Conservation (phyloP, 2,888 invertebrate species). For the Polydrusus cervinus region DNA sequence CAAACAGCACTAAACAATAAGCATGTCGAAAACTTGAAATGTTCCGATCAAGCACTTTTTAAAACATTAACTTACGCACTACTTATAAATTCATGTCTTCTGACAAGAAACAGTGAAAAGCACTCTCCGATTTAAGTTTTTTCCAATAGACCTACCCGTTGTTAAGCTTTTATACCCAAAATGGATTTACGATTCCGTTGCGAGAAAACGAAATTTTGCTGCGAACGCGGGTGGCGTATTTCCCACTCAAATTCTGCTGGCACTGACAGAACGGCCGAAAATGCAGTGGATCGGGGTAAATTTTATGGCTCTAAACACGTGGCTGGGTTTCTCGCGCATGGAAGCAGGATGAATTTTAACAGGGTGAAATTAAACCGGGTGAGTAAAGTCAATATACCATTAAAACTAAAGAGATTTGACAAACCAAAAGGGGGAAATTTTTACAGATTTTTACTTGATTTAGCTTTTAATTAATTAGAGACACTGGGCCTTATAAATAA, state of each 20-base stretch:
- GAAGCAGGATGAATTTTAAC: slow-evolving; percentile 40
- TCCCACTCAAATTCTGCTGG: slow-evolving; percentile 28
- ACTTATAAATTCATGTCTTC: background rate
- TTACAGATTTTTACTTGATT: background rate
- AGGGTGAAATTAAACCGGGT: slow-evolving; percentile 44
- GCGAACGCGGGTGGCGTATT: slow-evolving; percentile 26
- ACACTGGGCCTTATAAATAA: too few relatives aligned
- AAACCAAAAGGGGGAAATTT: background rate
- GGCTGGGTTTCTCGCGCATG: slow-evolving; percentile 47
- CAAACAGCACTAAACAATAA: background rate
- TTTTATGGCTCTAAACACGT: slow-evolving; percentile 50
- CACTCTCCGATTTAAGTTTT: slow-evolving; percentile 14
- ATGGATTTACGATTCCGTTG: slow-evolving; percentile 8
- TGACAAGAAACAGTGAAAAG: background rate
- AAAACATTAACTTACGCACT: background rate
- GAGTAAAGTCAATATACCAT: slow-evolving; percentile 41
- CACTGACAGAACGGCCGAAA: slow-evolving; percentile 43
- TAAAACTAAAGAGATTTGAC: background rate
- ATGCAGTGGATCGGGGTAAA: slow-evolving; percentile 47
- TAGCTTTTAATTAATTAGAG: too few relatives aligned
- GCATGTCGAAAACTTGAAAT: background rate
- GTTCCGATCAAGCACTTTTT: background rate
- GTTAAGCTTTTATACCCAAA: slow-evolving; percentile 3
- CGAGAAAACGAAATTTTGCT: slow-evolving; percentile 1
- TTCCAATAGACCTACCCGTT: background rate